Evolutionary conservation across 2,797 vertebrate species (phyloP).

Genomic region (Anas bahamensis): DNA sequence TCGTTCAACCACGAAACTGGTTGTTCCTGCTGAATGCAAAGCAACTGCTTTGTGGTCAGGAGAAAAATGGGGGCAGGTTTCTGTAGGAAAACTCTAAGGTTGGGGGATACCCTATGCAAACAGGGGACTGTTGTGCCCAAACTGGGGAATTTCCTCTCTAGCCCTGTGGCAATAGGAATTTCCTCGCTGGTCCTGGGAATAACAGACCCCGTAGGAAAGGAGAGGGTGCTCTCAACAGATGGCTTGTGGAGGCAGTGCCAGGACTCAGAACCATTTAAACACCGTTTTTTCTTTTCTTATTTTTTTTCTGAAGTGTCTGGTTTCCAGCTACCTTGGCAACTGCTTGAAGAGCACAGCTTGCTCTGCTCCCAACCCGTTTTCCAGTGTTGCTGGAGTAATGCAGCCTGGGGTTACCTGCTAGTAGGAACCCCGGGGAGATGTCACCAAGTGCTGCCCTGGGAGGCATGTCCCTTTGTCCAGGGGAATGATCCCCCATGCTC

Average conservation of each 20-base stretch:
- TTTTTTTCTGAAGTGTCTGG: neutral
- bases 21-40: slow-evolving; percentile 56
- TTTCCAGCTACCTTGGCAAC: neutral
- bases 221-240: neutral
- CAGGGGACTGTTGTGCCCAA: neutral
- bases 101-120: neutral
- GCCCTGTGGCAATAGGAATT: neutral
- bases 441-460: neutral
- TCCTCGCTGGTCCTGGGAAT: neutral
- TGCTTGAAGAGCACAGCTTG: neutral
- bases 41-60: slow-evolving; percentile 41
- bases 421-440: neutral
- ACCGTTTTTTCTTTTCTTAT: neutral
- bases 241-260: neutral
- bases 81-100: neutral
- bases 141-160: slow-evolving; percentile 32
- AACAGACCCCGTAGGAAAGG: neutral
- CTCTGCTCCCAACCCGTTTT: neutral
- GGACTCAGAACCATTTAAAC: neutral
- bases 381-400: neutral
- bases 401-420: neutral
- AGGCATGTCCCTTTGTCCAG: neutral
- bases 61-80: slow-evolving; percentile 32
- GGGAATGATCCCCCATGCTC: neutral
- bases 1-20: slow-evolving; percentile 50